phyloP scores from a whole-genome alignment of 64 coral and sea anemone species.

The Stylophora pistillata region DNA sequence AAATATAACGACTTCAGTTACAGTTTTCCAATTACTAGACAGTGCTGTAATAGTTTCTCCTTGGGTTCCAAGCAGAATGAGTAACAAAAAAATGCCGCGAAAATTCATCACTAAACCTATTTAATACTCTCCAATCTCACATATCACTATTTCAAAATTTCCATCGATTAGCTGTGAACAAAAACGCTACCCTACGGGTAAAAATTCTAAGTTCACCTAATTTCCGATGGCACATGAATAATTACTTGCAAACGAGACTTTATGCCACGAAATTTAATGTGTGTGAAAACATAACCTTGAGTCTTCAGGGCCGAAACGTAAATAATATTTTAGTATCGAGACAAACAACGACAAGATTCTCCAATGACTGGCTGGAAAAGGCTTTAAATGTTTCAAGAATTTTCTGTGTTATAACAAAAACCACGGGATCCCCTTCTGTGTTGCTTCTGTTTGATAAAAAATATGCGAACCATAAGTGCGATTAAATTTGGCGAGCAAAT shows the following conservation, averaged over 20 bases:
- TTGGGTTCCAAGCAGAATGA: background rate
- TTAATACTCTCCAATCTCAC: too few relatives aligned
- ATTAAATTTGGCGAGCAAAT: background rate
- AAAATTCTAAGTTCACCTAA: background rate
- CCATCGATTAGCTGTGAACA: background rate
- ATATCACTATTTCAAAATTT: background rate
- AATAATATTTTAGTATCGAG: background rate
- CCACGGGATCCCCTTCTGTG: background rate
- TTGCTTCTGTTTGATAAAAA: background rate
- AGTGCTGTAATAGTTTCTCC: background rate
- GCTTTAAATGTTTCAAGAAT: background rate
- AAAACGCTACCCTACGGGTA: background rate
- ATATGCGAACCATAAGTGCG: background rate
- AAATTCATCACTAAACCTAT: background rate
- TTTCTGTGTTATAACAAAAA: background rate
- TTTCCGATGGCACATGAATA: background rate
- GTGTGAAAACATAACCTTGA: background rate
- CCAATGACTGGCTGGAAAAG: background rate
- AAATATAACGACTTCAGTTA: background rate
- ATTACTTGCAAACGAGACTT: background rate
- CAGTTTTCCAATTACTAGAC: too few relatives aligned
- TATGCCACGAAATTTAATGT: conserved; percentile 9
- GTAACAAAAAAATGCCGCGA: background rate
- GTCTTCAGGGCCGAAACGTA: background rate
- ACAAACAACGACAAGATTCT: background rate